Evolutionary conservation across 2,113 vertebrate species (phyloP).

Genomic region (Mormyrus iriodes): DNA sequence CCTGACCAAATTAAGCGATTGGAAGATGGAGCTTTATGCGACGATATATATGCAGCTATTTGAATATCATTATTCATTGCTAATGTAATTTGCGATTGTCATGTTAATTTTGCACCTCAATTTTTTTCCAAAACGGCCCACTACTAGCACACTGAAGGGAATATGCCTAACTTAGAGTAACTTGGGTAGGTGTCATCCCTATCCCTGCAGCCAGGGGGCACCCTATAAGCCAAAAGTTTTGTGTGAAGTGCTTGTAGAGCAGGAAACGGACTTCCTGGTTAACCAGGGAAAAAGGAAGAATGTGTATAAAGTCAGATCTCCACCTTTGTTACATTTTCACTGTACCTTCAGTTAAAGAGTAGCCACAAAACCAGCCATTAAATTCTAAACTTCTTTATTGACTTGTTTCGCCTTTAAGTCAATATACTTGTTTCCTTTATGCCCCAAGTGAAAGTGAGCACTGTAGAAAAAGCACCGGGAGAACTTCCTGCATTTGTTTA

Average conservation of each 20-base stretch:
- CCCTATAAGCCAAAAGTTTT: neutral
- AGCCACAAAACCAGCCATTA: neutral
- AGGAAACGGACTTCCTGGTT: neutral
- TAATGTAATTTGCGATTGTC: neutral
- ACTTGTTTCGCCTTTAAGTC: neutral
- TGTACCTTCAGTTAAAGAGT: neutral
- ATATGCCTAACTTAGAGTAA: neutral
- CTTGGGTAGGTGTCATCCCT: neutral
- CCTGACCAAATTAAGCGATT: neutral
- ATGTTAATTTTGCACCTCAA: neutral
- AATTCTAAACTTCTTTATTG: neutral
- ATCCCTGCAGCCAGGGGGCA: neutral
- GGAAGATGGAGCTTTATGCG: neutral
- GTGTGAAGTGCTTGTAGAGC: neutral
- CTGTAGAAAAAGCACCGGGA: neutral
- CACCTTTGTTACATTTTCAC: neutral
- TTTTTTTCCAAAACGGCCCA: neutral
- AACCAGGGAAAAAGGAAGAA: neutral
- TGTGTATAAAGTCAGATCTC: neutral
- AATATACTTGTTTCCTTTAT: neutral
- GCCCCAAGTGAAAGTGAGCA: neutral
- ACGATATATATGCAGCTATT: neutral
- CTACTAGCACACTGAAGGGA: neutral
- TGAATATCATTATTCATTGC: neutral
- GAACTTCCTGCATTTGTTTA: neutral